Base-by-base conservation (phyloP, 2,888 invertebrate species). In the Harpagoxenus sublaevis region DNA sequence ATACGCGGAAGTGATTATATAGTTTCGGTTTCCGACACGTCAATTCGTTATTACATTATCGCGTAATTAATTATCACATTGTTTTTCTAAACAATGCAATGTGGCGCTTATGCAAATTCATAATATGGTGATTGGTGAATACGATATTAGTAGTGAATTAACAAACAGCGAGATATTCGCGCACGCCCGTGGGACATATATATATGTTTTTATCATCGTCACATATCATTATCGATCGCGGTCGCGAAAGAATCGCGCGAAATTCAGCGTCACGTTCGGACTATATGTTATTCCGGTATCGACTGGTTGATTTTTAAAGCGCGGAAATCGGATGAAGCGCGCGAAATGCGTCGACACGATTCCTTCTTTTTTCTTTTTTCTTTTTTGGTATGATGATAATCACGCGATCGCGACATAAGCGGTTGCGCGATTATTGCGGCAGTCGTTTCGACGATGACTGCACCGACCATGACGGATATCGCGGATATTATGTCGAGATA, bases 31-130 rank as follows among this genome's bases (percentile, higher is more conserved):
- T 3, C 31, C 10, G 63, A 5, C 5, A 39, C 15, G 12, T 65
- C 23, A 9, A 55, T 63, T 63, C 18, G 3, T 63, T 53, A 77
- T 65, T 28, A 5, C 8, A 51, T 63, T 31, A n/a, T 6, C 39
- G 1, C 35, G 15, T 28, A 9, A 77, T 65, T 9, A 66, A 53
- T 65, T 51, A 28, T 63, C 2, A 39, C 5, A 51, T 77, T 65
- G 15, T 65, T 39, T 51, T 35, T 35, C 63, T 23, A 75, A 45
- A 65, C 75, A 65, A 77, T 31, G 12, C 75, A 65, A 77, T 31
- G 12, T 3, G 35, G 48, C 23, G 15, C 15, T 66, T 4, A 66
- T 4, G 66, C 10, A 53, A 39, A 66, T 75, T 8, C 23, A 45
- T 62, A 63, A 63, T 35, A 18, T 10, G 8, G 15, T 10, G 23